A percentile compares a stretch with the other conserved stretches of the same genome.
Evolutionary conservation across 2,888 invertebrate species (phyloP).

Genomic region (Mythimna albipuncta): DNA sequence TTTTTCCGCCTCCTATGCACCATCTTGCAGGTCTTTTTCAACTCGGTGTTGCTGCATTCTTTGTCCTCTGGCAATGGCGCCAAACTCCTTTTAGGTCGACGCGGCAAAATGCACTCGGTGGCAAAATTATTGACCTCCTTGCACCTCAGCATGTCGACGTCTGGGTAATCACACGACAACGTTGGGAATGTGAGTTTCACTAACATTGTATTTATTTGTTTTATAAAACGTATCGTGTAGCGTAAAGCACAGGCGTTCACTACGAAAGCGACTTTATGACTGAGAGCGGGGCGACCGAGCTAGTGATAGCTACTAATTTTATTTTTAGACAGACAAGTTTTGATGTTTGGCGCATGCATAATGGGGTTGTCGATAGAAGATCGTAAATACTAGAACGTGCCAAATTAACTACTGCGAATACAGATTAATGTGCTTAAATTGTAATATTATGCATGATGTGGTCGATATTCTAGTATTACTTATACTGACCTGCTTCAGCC

Average conservation of each 20-base stretch:
- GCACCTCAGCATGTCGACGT: slow-evolving; percentile 83
- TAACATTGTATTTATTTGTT: slow-evolving; percentile 75
- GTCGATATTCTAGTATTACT: slow-evolving; percentile 12
- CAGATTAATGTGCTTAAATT: slow-evolving; percentile 46
- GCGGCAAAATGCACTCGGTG: slow-evolving; percentile 83
- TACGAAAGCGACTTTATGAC: slow-evolving; percentile 67
- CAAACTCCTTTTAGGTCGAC: slow-evolving; percentile 79
- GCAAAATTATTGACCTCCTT: slow-evolving; percentile 81
- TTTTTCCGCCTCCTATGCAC: slow-evolving; percentile 77
- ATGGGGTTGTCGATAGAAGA: slow-evolving; percentile 61
- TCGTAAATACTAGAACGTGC: slow-evolving; percentile 60
- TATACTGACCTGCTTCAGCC: slow-evolving; percentile 44
- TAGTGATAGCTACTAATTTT: slow-evolving; percentile 58
- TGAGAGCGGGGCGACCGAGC: slow-evolving; percentile 59
- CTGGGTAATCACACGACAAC: slow-evolving; percentile 74
- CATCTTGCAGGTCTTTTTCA: slow-evolving; percentile 77
- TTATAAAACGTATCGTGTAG: slow-evolving; percentile 41
- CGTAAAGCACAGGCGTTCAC: slow-evolving; percentile 72
- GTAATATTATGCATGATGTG: slow-evolving; percentile 39
- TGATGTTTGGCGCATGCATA: slow-evolving; percentile 65
- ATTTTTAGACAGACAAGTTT: slow-evolving; percentile 65
- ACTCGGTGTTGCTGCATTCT: slow-evolving; percentile 81
- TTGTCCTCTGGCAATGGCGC: slow-evolving; percentile 85
- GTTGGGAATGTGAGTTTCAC: slow-evolving; percentile 81
- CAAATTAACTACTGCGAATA: slow-evolving; percentile 51